Conservation (phyloP, 2,113 vertebrate species). For the Melospiza melodia region DNA sequence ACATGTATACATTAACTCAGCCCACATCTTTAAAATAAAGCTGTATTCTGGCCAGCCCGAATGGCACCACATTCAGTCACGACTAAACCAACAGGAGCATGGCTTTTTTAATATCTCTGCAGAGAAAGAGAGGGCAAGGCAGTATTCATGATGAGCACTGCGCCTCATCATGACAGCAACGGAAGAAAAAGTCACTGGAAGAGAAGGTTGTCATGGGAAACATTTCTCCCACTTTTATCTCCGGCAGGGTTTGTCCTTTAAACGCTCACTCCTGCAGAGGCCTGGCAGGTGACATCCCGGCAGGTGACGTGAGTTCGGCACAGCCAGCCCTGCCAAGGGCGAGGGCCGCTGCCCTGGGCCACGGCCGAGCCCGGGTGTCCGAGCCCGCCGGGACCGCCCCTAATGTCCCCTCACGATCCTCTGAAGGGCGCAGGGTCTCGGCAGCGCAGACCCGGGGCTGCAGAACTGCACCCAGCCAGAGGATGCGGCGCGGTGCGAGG, state of each 20-base stretch:
- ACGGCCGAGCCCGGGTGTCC: background rate
- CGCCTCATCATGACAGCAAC: background rate
- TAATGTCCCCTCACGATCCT: fast-evolving
- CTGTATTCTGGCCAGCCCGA: background rate
- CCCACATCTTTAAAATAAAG: background rate
- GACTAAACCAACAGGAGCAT: fast-evolving
- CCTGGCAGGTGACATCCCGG: background rate
- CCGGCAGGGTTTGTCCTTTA: background rate
- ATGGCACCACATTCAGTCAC: background rate
- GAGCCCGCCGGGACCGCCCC: background rate
- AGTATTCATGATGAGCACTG: background rate
- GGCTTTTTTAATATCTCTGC: background rate
- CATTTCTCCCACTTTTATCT: background rate
- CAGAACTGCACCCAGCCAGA: background rate
- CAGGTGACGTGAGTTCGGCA: background rate
- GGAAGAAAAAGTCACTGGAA: background rate
- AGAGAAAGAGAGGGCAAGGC: background rate
- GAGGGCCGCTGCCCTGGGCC: background rate
- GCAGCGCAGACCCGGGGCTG: background rate
- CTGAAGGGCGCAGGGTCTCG: background rate
- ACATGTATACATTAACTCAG: background rate
- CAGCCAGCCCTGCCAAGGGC: background rate
- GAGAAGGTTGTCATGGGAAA: background rate
- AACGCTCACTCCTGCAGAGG: background rate
- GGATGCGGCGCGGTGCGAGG: background rate